Evolutionary conservation across 2,888 invertebrate genomes (phyloP).

Genomic region (Heliconius sara): DNA sequence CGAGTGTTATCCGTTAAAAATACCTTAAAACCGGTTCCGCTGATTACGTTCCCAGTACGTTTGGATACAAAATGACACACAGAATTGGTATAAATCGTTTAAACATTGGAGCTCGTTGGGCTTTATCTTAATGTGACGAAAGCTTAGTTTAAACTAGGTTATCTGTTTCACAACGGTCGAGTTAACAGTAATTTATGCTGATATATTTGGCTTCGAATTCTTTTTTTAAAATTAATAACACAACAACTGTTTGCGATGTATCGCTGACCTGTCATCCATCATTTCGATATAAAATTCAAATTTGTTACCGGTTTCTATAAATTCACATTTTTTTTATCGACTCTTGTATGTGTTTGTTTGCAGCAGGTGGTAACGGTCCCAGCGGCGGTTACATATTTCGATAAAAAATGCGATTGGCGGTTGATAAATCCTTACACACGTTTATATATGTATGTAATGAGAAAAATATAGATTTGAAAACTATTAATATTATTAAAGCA

Average conservation of each 20-base stretch:
- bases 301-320: conserved; percentile 49
- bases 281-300: conserved; percentile 41
- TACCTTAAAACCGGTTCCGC: conserved; percentile 66
- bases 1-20: conserved; percentile 63
- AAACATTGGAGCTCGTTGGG: conserved; percentile 62
- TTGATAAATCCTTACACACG: conserved; percentile 51
- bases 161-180: conserved; percentile 64
- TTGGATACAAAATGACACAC: conserved; percentile 46
- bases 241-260: conserved; percentile 32
- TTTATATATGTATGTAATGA: conserved; percentile 12
- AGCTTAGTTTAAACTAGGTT: conserved; percentile 63
- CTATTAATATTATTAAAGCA: too few relatives aligned
- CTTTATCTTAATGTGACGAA: conserved; percentile 37
- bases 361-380: conserved; percentile 79
- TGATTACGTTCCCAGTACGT: conserved; percentile 57
- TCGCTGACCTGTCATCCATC: conserved; percentile 14
- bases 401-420: conserved; percentile 73
- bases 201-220: conserved; percentile 15
- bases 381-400: conserved; percentile 73
- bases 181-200: conserved; percentile 21
- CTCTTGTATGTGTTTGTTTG: conserved; percentile 22
- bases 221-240: conserved; percentile 14
- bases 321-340: conserved; percentile 27
- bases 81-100: conserved; percentile 52
- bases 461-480: neutral